Base-by-base conservation (phyloP, 2,888 invertebrate genomes). In the Choristoneura rosaceana region DNA sequence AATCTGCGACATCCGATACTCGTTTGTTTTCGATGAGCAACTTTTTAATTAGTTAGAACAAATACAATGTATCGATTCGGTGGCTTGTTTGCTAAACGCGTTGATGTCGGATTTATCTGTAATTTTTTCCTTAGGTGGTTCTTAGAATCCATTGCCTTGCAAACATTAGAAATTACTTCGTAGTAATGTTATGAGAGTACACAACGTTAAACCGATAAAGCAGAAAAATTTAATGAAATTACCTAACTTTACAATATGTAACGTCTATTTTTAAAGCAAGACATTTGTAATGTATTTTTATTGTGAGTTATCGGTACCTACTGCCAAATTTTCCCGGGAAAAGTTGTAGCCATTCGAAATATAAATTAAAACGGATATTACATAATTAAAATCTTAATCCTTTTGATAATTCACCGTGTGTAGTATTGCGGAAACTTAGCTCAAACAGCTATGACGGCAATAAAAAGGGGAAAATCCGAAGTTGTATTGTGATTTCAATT, bases 1-100 rank as follows among this genome's bases (percentile, higher is more conserved):
- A 55, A 55, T 55, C 80, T 78, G 80, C 85, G 90, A 84, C 89
- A 92, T 88, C 77, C 80, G 88, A 91, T 88, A 90, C 87, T 77
- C 76, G 80, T 82, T 81, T 80, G 77, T 80, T 86, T 84, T 80
- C 82, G 75, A 79, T 80, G 81, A 80, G 78, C 79, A 77, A 80
- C 76, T 77, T 81, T 76, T 81, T 80, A 78, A 77, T 80, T 80
- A 79, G 73, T 80, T 79, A 80, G 76, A 84, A 70, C 33, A n/a
- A 63, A 63, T 69, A 61, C 25, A 58, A 64, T 63, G 43, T 45
- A 33, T 45, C 33, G 15, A 58, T 59, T 47, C 45, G n/a, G 58
- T 47, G 47, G 45, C 41, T 12, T 14, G 55, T 52, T 17, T 15
- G 15, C 52, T 17, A 25, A 34, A 58, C 12, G 15, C 25, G 38